A percentile compares a stretch with the other conserved stretches of the same genome.
Evolutionary conservation across 35 echinoderm and acorn worm species (phyloP).

Genomic region (Ophiothrix spiculata): DNA sequence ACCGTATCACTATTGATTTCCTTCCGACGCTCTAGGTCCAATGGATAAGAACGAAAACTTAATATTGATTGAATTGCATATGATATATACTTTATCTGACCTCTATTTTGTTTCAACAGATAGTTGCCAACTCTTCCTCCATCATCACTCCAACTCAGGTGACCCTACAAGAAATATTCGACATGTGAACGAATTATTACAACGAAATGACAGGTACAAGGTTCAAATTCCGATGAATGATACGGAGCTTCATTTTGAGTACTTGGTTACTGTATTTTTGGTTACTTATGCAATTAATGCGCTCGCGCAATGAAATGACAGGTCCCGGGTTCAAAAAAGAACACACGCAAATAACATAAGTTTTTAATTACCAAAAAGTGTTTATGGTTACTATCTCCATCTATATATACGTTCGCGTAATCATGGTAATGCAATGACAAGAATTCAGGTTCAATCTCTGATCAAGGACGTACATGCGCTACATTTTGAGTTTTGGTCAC

Average conservation of each 20-base stretch:
- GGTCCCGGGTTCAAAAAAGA: too few relatives aligned
- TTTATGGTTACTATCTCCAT: too few relatives aligned
- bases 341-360: too few relatives aligned
- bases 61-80: not conserved
- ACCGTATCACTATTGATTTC: not conserved
- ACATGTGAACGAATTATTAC: not conserved
- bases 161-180: not conserved
- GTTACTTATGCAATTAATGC: not conserved
- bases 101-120: slow-evolving; percentile 9
- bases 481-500: too few relatives aligned
- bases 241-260: not conserved
- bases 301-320: too few relatives aligned
- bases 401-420: too few relatives aligned
- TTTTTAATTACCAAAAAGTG: too few relatives aligned
- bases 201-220: not conserved
- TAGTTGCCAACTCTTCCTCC: not conserved
- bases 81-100: not conserved
- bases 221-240: not conserved
- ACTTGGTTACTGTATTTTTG: not conserved
- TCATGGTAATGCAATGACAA: too few relatives aligned
- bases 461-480: too few relatives aligned
- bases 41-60: not conserved
- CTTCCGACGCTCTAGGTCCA: not conserved
- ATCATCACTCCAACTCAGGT: not conserved
- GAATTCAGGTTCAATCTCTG: too few relatives aligned